Base-by-base conservation (phyloP, 2,797 vertebrate species). In the Coreius guichenoti region DNA sequence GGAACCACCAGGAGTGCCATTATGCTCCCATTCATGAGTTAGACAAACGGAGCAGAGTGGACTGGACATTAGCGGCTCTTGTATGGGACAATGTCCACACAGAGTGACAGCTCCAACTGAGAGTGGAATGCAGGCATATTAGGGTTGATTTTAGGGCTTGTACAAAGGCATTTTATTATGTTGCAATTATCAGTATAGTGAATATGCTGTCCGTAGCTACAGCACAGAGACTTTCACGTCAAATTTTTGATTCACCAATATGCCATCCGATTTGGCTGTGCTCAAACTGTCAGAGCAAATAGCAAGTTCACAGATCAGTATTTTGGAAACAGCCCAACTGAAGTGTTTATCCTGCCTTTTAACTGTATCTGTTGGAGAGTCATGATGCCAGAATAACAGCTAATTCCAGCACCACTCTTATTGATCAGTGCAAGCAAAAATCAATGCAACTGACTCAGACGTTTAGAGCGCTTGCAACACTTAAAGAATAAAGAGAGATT, bases 1-100 rank as follows among this genome's bases (percentile, higher is more conserved):
- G 84, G 94, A 92, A 93, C 94, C 91, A 93, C 91, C 94, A 95
- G 95, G 93, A 90, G 95, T 93, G 94, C 93, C 91, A 95, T 95
- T 96, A 94, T 96, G 90, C 91, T 93, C 92, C 92, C 92, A 95
- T 94, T 95, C 95, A 97, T 96, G 96, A 97, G 93, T 94, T 94
- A 96, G 94, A 97, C 94, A 95, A 96, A 96, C 92, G 93, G 90
- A 78, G 74, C 74, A 84, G 92, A 87, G 90, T 89, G 13, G 93
- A 95, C 93, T 95, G 94, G 93, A 95, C 95, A 94, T 93, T 94
- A 93, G 93, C 92, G 90, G 91, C 93, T 92, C 95, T 94, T 91
- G 93, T 90, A 94, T 89, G 95, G 92, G 92, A 94, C 94, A 93
- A 93, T 93, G 95, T 96, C 94, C 94, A 94, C 91, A 92, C 92